Conservation (phyloP, 2,797 vertebrate genomes). For the Cynopterus sphinx region DNA sequence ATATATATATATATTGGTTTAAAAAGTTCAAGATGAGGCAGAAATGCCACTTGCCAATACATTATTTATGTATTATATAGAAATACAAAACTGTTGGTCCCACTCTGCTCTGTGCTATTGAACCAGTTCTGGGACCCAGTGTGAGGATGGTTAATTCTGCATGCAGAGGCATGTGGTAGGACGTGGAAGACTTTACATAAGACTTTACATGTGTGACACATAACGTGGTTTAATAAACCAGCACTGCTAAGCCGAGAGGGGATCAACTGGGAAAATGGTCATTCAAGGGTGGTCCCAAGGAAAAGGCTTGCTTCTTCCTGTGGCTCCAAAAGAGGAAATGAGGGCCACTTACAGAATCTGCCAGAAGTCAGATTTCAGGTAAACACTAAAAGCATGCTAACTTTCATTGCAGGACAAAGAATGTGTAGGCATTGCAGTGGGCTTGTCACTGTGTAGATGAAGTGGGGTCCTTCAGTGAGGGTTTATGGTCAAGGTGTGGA, state of each 20-base stretch:
- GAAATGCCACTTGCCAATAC: too few species aligned
- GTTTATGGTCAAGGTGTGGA: neutral
- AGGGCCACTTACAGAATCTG: neutral
- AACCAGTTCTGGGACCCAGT: neutral
- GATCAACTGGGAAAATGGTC: neutral
- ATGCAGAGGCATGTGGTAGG: neutral
- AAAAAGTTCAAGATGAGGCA: too few species aligned
- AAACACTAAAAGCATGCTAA: neutral
- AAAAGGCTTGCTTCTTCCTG: neutral
- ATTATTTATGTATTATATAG: too few species aligned
- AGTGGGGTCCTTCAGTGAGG: neutral
- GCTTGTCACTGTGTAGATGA: neutral
- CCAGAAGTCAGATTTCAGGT: neutral
- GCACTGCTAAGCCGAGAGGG: neutral
- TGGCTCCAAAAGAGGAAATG: neutral
- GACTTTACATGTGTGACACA: neutral
- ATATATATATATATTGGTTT: too few species aligned
- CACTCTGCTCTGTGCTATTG: neutral
- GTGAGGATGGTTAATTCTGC: neutral
- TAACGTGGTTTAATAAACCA: neutral
- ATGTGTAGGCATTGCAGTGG: rapidly evolving
- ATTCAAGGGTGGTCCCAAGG: neutral
- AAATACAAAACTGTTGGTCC: too few species aligned
- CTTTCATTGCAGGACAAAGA: neutral
- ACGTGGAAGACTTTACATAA: neutral